A percentile compares a stretch with the other conserved stretches of the same genome.
Evolutionary conservation across 2,888 invertebrate genomes (phyloP).

Genomic region (Furcula furcula): DNA sequence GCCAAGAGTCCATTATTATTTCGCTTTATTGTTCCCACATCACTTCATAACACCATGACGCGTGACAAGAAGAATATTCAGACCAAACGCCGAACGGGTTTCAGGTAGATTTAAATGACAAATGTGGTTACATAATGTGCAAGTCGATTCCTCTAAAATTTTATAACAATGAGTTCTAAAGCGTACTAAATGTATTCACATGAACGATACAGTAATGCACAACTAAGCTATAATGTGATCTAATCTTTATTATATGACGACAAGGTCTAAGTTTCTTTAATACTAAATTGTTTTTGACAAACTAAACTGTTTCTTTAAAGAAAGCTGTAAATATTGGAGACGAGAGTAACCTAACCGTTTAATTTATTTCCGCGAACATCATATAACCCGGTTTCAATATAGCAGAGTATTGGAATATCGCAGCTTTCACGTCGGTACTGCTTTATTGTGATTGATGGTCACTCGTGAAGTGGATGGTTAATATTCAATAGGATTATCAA

Average conservation of each 20-base stretch:
- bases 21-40: too few species aligned
- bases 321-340: conserved; percentile 4
- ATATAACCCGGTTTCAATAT: conserved; percentile 6
- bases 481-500: too few species aligned
- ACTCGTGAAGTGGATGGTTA: too few species aligned
- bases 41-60: too few species aligned
- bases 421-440: conserved; percentile 7
- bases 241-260: not conserved
- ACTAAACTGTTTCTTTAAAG: conserved; percentile 7
- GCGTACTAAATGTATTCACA: conserved; percentile 6
- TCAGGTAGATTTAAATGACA: not conserved
- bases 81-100: conserved; percentile 8
- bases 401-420: conserved; percentile 3
- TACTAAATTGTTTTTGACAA: conserved; percentile 2
- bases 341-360: conserved; percentile 13
- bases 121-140: conserved; percentile 15
- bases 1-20: too few species aligned
- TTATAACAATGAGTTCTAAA: conserved; percentile 5
- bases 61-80: too few species aligned
- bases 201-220: not conserved
- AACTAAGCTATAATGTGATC: not conserved
- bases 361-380: conserved; percentile 8
- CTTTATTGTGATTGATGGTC: not conserved
- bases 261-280: conserved; percentile 2
- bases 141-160: conserved; percentile 22